These are phyloP conservation scores for Spizella passerina DNA, from an alignment of 2,797 vertebrate species.

Conservation along the genomic window DNA sequence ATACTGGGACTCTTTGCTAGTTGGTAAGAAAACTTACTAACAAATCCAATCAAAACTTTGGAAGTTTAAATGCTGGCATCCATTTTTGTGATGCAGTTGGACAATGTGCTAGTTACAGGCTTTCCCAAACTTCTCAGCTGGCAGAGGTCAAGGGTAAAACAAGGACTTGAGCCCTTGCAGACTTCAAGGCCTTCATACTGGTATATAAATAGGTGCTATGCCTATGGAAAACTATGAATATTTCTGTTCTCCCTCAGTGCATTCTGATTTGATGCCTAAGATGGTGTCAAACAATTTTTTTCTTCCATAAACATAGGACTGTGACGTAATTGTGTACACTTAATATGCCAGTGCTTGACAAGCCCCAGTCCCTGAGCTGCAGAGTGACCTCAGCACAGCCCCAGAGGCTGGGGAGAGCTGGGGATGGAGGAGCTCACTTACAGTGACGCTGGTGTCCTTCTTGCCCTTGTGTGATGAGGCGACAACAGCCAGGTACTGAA, in stretches of 20 bases:
- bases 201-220: conserved; percentile 20
- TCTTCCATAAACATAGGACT: conserved; percentile 42
- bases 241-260: background rate
- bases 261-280: conserved; percentile 28
- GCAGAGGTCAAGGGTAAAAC: background rate
- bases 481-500: conserved; percentile 95
- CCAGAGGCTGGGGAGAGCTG: background rate
- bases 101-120: background rate
- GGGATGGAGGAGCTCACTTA: conserved; percentile 75
- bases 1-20: background rate
- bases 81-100: background rate
- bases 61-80: background rate
- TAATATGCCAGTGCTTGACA: background rate
- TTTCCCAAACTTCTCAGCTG: background rate
- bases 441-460: conserved; percentile 89
- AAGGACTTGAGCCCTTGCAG: background rate
- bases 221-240: background rate
- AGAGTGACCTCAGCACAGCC: background rate
- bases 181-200: background rate
- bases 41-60: background rate
- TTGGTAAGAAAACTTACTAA: background rate
- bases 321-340: background rate
- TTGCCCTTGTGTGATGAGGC: conserved; percentile 98
- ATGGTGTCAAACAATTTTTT: conserved; percentile 20
- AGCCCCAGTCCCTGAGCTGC: background rate